Base-by-base conservation (phyloP, 2,888 invertebrate species). In the Polylopha cassiicola region DNA sequence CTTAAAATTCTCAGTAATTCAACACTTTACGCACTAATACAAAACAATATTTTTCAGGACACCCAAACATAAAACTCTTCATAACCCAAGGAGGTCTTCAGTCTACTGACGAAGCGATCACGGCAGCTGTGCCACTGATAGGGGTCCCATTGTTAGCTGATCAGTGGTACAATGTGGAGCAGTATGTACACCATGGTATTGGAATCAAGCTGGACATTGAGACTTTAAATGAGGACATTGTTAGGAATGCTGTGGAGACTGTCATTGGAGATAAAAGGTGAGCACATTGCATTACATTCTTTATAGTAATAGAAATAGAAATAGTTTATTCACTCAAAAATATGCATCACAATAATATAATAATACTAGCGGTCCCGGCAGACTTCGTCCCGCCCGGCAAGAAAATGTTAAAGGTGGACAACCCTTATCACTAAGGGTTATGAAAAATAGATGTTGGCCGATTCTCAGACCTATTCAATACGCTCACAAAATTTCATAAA, bases 1-100 rank as follows among this genome's bases (percentile, higher is more conserved):
- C n/a, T n/a, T n/a, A n/a, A n/a, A n/a, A n/a, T n/a, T n/a, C n/a
- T n/a, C n/a, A n/a, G n/a, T n/a, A n/a, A n/a, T n/a, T n/a, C n/a
- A n/a, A n/a, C n/a, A n/a, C n/a, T n/a, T n/a, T n/a, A n/a, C n/a
- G n/a, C n/a, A n/a, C n/a, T n/a, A n/a, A n/a, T n/a, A n/a, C n/a
- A n/a, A n/a, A n/a, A n/a, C 3, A 28, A 4, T 8, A 28, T 32
- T 6, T 51, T 45, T 9, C 48, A 63, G 63, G 46, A 20, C 79
- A 81, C 47, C 65, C 69, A 6, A 79, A 80, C 32, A 36, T 79
- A 2, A 77, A 75, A 49, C 39, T 73, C 2, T 80, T 79, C 41
- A 62, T 76, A 7, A 73, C 70, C 0, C 78, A 77, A 64, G 73
- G 71, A 27, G 78, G 78, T 1, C 37, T 73, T 3, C 74, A 75